These are phyloP conservation scores for Lithophane socia DNA, from an alignment of 2,888 invertebrate genomes.

Conservation along the genomic window DNA sequence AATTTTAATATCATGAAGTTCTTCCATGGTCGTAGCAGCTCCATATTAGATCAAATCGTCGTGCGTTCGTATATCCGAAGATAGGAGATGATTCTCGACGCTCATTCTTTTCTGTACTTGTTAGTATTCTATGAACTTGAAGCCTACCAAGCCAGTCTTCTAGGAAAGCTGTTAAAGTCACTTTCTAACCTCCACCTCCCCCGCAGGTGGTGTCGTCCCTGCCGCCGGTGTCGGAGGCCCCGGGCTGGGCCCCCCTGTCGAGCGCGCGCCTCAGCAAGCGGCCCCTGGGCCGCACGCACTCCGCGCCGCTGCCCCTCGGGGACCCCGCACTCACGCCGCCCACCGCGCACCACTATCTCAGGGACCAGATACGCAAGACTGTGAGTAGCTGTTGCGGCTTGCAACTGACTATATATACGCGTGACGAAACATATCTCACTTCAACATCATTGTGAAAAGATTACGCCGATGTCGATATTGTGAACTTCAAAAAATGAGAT, in stretches of 20 bases:
- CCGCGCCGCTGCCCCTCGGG: conserved; percentile 94
- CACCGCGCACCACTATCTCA: conserved; percentile 91
- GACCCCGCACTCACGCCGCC: conserved; percentile 94
- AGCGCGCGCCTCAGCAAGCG: conserved; percentile 93
- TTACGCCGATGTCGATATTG: neutral
- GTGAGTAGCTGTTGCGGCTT: conserved; percentile 74
- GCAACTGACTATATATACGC: too few relatives aligned
- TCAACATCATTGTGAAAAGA: neutral
- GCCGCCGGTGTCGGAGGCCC: conserved; percentile 93
- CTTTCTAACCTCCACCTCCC: neutral
- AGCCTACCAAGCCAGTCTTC: too few relatives aligned
- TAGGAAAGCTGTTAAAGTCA: neutral
- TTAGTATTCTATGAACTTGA: neutral
- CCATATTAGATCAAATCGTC: neutral
- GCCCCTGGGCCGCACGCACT: conserved; percentile 97
- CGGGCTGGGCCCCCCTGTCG: conserved; percentile 92
- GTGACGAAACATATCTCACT: neutral
- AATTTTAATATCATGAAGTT: neutral
- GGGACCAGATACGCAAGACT: conserved; percentile 97
- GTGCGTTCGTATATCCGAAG: neutral
- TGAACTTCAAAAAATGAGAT: neutral
- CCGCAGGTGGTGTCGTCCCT: conserved; percentile 72
- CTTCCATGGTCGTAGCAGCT: neutral
- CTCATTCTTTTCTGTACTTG: too few relatives aligned
- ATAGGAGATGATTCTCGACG: neutral